Conservation (phyloP, 1,140 invertebrate genomes). For the Aphelenchoides fujianensis region DNA sequence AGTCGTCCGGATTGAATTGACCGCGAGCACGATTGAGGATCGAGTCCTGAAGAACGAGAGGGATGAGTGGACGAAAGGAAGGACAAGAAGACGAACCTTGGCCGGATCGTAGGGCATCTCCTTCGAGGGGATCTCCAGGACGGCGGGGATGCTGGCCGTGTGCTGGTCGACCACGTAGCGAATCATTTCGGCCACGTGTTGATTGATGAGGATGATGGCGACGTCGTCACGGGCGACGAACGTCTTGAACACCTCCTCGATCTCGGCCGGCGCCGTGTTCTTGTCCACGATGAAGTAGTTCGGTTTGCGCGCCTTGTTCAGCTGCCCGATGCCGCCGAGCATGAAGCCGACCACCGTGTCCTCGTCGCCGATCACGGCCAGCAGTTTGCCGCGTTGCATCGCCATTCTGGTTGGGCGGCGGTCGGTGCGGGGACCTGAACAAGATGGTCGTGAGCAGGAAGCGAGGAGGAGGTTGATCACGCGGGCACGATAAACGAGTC, state of each 20-base stretch:
- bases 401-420: too few species aligned
- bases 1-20: constrained; percentile 59
- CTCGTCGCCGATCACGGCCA: constrained; percentile 99
- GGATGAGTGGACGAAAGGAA: background rate
- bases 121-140: constrained; percentile 98
- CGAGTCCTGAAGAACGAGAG: constrained; percentile 51
- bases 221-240: constrained; percentile 95
- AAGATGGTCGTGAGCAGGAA: too few species aligned
- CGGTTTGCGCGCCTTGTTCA: constrained; percentile 94
- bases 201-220: constrained; percentile 97
- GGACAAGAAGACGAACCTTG: constrained; percentile 70
- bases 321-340: constrained; percentile 75
- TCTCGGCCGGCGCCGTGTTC: constrained; percentile 91
- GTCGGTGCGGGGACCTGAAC: too few species aligned
- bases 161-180: constrained; percentile 92
- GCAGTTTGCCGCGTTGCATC: constrained; percentile 77
- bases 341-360: constrained; percentile 98
- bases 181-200: constrained; percentile 97
- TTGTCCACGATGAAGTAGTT: constrained; percentile 78
- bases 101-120: constrained; percentile 97
- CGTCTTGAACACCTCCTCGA: constrained; percentile 92
- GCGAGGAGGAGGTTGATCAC: too few species aligned
- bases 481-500: too few species aligned
- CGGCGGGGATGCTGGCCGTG: constrained; percentile 84
- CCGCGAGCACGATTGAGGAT: constrained; percentile 60